Percentiles rank a stretch among this genome's conserved stretches.
Evolutionary conservation across 2,888 invertebrate genomes (phyloP).

Genomic region (Nomada fucata): DNA sequence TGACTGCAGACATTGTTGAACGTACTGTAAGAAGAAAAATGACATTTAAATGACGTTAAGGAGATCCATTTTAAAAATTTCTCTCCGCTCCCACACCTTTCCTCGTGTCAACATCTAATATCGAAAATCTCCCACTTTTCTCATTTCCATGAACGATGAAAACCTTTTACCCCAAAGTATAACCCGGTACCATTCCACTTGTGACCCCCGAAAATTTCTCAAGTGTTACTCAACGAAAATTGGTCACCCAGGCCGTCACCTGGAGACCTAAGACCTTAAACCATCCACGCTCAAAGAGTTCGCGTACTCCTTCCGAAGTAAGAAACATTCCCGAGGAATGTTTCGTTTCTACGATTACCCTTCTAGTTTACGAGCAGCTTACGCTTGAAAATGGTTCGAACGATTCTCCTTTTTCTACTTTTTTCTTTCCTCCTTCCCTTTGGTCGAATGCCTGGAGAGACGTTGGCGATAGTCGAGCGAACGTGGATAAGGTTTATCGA

Average conservation of each 20-base stretch:
- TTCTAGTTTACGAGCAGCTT: conserved; percentile 73
- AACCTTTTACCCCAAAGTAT: no score
- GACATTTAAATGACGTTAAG: no score
- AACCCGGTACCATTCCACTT: background rate
- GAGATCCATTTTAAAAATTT: no score
- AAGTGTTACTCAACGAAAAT: background rate
- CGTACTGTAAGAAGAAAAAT: no score
- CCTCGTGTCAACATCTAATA: no score
- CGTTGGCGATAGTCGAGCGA: conserved; percentile 37
- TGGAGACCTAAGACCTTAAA: background rate
- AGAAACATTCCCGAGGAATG: conserved; percentile 26
- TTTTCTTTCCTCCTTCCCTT: conserved; percentile 27
- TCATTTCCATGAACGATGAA: background rate
- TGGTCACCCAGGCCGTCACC: background rate
- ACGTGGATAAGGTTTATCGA: conserved; percentile 60
- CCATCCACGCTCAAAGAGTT: background rate
- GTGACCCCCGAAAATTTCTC: background rate
- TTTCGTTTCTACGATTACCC: conserved; percentile 61
- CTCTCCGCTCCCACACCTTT: no score
- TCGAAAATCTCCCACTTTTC: no score
- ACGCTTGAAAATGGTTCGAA: conserved; percentile 47
- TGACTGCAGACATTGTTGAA: no score
- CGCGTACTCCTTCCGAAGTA: conserved; percentile 16
- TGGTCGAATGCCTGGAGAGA: conserved; percentile 24
- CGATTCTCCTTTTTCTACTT: conserved; percentile 23